phyloP scores from a whole-genome alignment of 2,888 invertebrate species.

The Lasioglossum morio region DNA sequence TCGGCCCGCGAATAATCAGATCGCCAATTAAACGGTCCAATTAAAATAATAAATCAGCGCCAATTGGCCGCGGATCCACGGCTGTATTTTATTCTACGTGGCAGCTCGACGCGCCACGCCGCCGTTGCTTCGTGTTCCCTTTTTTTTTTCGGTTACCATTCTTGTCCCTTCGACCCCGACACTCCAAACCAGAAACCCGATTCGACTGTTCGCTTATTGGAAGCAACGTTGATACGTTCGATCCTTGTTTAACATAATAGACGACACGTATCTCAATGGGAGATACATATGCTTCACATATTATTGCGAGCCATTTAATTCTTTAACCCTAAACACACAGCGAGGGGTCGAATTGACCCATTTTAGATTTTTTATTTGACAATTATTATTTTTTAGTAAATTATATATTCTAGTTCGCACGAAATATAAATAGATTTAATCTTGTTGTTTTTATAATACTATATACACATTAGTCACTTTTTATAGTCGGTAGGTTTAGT shows the following conservation, averaged over 20 bases:
- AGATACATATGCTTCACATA: neutral
- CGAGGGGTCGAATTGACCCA: too few species aligned
- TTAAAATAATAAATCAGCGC: constrained; percentile 67
- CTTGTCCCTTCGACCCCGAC: neutral
- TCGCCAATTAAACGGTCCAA: constrained; percentile 61
- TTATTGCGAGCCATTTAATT: too few species aligned
- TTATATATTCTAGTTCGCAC: too few species aligned
- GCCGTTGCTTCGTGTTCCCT: neutral
- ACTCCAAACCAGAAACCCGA: neutral
- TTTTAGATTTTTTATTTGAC: too few species aligned
- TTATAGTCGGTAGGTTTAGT: too few species aligned
- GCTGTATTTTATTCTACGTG: constrained; percentile 30
- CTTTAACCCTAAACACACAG: too few species aligned
- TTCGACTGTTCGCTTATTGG: neutral
- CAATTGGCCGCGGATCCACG: constrained; percentile 43
- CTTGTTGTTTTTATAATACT: too few species aligned
- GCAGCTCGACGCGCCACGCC: constrained; percentile 2
- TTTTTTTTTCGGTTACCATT: neutral
- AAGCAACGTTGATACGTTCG: neutral
- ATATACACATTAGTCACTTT: too few species aligned
- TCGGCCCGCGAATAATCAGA: constrained; percentile 56
- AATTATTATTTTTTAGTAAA: too few species aligned
- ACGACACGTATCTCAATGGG: neutral
- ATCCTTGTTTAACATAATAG: neutral
- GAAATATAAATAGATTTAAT: too few species aligned